phyloP scores from a whole-genome alignment of 2,797 vertebrate species.

The Vultur gryphus region DNA sequence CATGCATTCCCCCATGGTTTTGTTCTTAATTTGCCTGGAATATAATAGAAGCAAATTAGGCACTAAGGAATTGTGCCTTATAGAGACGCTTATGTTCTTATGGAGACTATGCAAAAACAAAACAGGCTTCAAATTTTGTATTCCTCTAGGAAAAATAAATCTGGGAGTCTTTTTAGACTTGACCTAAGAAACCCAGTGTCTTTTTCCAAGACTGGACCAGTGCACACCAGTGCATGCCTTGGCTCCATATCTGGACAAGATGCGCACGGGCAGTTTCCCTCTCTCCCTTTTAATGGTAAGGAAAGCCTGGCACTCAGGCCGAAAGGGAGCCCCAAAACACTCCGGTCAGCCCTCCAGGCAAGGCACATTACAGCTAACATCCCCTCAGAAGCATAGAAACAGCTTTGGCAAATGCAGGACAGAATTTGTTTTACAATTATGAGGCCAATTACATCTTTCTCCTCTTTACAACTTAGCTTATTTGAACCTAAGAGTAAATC shows the following conservation, averaged over 20 bases:
- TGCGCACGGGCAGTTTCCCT: fast-evolving
- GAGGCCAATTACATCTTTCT: neutral
- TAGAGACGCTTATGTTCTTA: neutral
- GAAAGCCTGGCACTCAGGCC: neutral
- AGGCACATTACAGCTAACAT: neutral
- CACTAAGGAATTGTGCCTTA: constrained; percentile 44
- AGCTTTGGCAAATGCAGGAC: neutral
- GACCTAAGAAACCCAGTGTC: neutral
- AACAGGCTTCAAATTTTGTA: neutral
- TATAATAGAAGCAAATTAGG: constrained; percentile 51
- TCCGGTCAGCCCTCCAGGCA: neutral
- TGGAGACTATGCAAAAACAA: neutral
- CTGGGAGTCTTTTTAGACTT: neutral
- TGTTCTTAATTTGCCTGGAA: constrained; percentile 55
- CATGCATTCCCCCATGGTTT: neutral
- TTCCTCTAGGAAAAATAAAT: constrained; percentile 16
- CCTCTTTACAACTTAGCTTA: neutral
- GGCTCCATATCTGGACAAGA: neutral
- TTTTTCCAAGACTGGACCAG: neutral
- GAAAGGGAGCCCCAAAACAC: neutral
- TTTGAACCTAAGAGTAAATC: neutral
- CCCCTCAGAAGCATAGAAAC: neutral
- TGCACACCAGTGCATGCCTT: neutral
- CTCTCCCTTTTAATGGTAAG: neutral
- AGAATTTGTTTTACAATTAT: neutral